Evolutionary conservation across 2,113 vertebrate genomes (phyloP).

Genomic region (Lucifuga dentata): DNA sequence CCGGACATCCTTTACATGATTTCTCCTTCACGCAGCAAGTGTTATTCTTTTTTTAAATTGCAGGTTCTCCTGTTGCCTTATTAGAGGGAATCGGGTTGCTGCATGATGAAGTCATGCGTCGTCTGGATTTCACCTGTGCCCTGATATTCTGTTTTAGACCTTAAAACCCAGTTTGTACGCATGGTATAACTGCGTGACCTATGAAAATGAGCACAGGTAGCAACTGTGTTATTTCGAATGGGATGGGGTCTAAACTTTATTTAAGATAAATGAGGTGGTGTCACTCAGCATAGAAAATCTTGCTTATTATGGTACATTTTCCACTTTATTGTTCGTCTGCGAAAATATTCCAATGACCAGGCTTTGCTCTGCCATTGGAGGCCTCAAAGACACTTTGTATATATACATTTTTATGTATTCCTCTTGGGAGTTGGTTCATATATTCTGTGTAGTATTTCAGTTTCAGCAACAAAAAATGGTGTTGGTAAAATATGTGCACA

Average conservation of each 20-base stretch:
- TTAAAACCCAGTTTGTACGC: constrained; percentile 31
- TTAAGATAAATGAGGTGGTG: constrained; percentile 39
- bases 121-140: constrained; percentile 74
- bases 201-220: constrained; percentile 57
- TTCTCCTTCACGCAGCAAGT: constrained; percentile 68
- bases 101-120: constrained; percentile 67
- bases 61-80: constrained; percentile 82
- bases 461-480: constrained; percentile 14
- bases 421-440: background rate
- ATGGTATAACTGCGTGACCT: constrained; percentile 38
- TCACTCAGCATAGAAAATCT: constrained; percentile 40
- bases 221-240: constrained; percentile 62
- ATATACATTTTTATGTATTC: constrained; percentile 40
- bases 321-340: constrained; percentile 17
- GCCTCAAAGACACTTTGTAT: constrained; percentile 28
- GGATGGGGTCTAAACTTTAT: constrained; percentile 56
- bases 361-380: constrained; percentile 35
- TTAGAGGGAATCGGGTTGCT: constrained; percentile 77
- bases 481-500: constrained; percentile 1
- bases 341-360: constrained; percentile 52
- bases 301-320: constrained; percentile 37
- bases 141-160: constrained; percentile 39
- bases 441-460: constrained; percentile 6
- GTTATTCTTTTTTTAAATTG: constrained; percentile 71
- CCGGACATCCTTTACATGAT: constrained; percentile 74